Evolutionary conservation across 2,797 vertebrate genomes (phyloP).

Genomic region (Salarias fasciatus): DNA sequence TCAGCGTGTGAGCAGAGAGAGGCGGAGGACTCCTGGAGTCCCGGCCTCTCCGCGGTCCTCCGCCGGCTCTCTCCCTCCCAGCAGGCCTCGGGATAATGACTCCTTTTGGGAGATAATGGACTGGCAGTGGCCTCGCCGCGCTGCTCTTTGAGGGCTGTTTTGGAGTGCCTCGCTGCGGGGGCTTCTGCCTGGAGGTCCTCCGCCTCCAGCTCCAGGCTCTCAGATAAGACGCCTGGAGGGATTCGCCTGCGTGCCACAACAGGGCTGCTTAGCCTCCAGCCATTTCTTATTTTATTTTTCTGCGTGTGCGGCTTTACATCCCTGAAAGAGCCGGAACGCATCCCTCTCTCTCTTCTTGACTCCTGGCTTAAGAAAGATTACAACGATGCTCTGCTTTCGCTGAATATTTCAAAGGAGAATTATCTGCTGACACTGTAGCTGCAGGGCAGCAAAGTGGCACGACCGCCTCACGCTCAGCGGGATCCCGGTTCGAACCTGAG

Average conservation of each 20-base stretch:
- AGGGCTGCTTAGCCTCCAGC: neutral
- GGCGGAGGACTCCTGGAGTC: neutral
- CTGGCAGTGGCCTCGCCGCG: slow-evolving; percentile 25
- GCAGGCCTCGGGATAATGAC: slow-evolving; percentile 59
- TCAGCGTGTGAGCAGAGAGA: slow-evolving; percentile 22
- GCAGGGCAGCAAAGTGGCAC: too few species aligned
- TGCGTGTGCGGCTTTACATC: neutral
- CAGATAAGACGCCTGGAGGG: neutral
- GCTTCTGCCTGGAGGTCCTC: slow-evolving; percentile 28
- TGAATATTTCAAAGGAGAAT: neutral
- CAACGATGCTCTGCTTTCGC: neutral
- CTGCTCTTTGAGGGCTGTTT: slow-evolving; percentile 15
- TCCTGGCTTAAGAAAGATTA: neutral
- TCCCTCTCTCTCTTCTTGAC: neutral
- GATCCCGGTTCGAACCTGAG: too few species aligned
- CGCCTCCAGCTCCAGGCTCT: slow-evolving; percentile 16
- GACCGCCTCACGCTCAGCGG: too few species aligned
- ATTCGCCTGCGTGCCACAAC: slow-evolving; percentile 8
- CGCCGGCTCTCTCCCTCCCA: slow-evolving; percentile 33
- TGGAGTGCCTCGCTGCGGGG: slow-evolving; percentile 28
- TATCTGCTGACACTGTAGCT: neutral
- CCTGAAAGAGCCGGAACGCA: slow-evolving; percentile 1
- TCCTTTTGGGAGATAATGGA: slow-evolving; percentile 59
- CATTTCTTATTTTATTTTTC: neutral
- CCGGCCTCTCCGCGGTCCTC: slow-evolving; percentile 21